Evolutionary conservation across 2,113 vertebrate genomes (phyloP), one percentile per base, ranked within the genome.

Genomic region (Phylloscopus trochiloides): DNA sequence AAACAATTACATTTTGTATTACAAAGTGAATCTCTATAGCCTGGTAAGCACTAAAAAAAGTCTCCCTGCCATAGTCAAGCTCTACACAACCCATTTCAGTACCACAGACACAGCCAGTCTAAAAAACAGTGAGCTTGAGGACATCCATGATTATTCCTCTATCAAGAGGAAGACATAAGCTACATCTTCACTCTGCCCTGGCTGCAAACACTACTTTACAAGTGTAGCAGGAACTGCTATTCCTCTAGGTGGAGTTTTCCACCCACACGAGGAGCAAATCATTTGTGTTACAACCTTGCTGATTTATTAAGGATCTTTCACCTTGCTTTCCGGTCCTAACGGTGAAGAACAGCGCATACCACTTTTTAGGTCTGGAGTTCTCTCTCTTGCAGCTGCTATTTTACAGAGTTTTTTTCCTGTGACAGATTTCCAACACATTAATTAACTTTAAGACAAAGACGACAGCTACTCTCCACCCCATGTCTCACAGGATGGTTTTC

Each of bases 401-500:
- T 97, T 97, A 96, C 68, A 94, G 87, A 94, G 34, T 87, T 87
- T 88, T 93, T 97, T 97, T 29, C 96, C 98, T 98, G 93, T 78
- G 95, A 97, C 83, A 93, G 74, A 97, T 97, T 96, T 83, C 92
- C 63, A 97, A 66, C 48, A 97, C 31, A 55, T 92, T 73, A 88
- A 90, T 96, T 74, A 89, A 86, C 42, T 93, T 81, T 20, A 29
- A 89, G 52, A 72, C 55, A 93, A 92, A 74, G n/a, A 50, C 10
- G 14, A 63, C 43, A 40, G 59, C 72, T 88, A 50, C 55, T 92
- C 57, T 91, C 72, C 51, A 94, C 18, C 55, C 63, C 40, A 16
- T 2, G 7, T 42, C 75, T 63, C 26, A 74, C 40, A 61, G 52
- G 25, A 74, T 9, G 13, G 26, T 32, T 90, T 78, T 71, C n/a